Conservation (phyloP, 2,113 vertebrate genomes). For the Microtus oregoni region DNA sequence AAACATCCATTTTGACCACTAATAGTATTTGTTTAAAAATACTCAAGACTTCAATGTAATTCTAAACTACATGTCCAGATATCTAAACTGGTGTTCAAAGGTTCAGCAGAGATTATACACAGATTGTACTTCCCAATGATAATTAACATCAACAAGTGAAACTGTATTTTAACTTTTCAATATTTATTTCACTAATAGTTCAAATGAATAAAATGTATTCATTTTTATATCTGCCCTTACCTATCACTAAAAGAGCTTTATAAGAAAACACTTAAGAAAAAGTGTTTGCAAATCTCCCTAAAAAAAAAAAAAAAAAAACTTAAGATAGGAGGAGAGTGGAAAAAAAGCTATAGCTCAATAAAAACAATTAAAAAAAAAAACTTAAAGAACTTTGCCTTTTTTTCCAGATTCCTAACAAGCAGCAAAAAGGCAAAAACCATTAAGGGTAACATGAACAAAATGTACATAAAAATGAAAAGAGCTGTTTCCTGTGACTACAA, state of each 20-base stretch:
- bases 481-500: slow-evolving; percentile 40
- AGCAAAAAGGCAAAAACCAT: background rate
- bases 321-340: no score
- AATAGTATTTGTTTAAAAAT: background rate
- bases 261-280: background rate
- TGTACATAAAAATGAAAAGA: slow-evolving; percentile 45
- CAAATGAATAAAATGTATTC: slow-evolving; percentile 41
- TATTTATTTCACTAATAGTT: background rate
- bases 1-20: background rate
- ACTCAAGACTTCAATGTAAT: background rate
- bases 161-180: background rate
- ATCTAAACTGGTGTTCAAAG: background rate
- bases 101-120: background rate
- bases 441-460: slow-evolving; percentile 47
- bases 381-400: slow-evolving; percentile 12
- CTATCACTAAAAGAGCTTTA: background rate
- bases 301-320: background rate
- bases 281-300: background rate
- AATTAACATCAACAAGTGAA: slow-evolving; percentile 47
- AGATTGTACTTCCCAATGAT: background rate
- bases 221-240: slow-evolving; percentile 28
- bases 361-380: background rate
- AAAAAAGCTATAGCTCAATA: no score
- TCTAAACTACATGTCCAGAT: slow-evolving; percentile 36
- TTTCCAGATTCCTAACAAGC: background rate